phyloP scores from a whole-genome alignment of 1,140 invertebrate species.

The Drosophila novamexicana region DNA sequence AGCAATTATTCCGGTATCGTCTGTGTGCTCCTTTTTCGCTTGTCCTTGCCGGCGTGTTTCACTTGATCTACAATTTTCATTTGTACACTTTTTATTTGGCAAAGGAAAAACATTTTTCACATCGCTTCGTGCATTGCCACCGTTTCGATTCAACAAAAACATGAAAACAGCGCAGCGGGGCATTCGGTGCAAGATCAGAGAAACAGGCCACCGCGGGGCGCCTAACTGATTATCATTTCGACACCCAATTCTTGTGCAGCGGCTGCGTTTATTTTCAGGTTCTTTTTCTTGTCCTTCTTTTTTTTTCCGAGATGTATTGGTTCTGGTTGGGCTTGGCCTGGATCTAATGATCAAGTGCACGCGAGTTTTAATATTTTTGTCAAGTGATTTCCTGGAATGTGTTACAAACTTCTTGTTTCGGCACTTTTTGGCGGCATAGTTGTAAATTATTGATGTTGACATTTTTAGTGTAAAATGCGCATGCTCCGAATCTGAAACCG shows the following conservation, averaged over 20 bases:
- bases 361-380: constrained; percentile 42
- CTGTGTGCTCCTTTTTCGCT: no score
- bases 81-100: no score
- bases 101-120: neutral
- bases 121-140: constrained; percentile 22
- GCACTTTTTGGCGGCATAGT: constrained; percentile 42
- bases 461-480: constrained; percentile 69
- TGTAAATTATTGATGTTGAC: constrained; percentile 73
- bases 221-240: constrained; percentile 72
- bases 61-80: no score
- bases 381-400: constrained; percentile 72
- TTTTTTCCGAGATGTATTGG: constrained; percentile 16
- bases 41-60: no score
- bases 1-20: no score
- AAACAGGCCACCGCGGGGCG: constrained; percentile 52
- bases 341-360: constrained; percentile 45
- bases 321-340: neutral
- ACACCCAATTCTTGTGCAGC: constrained; percentile 65
- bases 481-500: constrained; percentile 15
- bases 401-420: constrained; percentile 66
- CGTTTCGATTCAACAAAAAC: constrained; percentile 32
- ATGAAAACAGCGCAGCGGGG: constrained; percentile 49
- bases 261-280: constrained; percentile 39
- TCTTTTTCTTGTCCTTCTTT: constrained; percentile 7
- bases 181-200: constrained; percentile 63